Percentiles rank a stretch among this genome's conserved stretches.
Evolutionary conservation across 2,888 invertebrate species (phyloP).

Genomic region (Myathropa florea): DNA sequence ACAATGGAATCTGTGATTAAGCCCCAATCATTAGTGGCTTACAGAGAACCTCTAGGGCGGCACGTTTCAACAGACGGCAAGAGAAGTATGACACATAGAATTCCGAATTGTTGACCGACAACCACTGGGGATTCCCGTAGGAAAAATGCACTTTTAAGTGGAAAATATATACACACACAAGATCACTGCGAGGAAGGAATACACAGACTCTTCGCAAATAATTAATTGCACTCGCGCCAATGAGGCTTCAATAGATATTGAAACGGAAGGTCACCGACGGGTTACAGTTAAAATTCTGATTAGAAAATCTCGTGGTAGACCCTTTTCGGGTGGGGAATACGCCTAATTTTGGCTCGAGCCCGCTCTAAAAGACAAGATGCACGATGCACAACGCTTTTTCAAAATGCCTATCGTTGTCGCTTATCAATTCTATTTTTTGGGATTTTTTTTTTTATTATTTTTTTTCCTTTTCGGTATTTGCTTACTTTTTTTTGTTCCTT

Average conservation of each 20-base stretch:
- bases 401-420: neutral
- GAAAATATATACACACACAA: neutral
- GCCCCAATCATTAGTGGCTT: neutral
- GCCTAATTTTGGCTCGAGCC: neutral
- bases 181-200: conserved; percentile 19
- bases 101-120: neutral
- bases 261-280: conserved; percentile 53
- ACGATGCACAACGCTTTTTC: neutral
- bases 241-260: conserved; percentile 24
- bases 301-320: conserved; percentile 4
- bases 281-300: conserved; percentile 11
- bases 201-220: neutral
- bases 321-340: neutral
- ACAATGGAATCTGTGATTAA: neutral
- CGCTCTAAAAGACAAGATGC: neutral
- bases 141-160: neutral
- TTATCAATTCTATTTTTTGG: neutral
- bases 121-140: conserved; percentile 11
- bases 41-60: neutral
- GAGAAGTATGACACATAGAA: neutral
- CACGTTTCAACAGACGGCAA: neutral
- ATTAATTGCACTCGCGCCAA: conserved; percentile 48
- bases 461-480: neutral
- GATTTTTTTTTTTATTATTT: neutral
- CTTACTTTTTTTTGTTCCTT: neutral